A percentile compares a stretch with the other conserved stretches of the same genome.
Conservation (phyloP, 2,888 invertebrate genomes). For the Phaedon cochleariae region DNA sequence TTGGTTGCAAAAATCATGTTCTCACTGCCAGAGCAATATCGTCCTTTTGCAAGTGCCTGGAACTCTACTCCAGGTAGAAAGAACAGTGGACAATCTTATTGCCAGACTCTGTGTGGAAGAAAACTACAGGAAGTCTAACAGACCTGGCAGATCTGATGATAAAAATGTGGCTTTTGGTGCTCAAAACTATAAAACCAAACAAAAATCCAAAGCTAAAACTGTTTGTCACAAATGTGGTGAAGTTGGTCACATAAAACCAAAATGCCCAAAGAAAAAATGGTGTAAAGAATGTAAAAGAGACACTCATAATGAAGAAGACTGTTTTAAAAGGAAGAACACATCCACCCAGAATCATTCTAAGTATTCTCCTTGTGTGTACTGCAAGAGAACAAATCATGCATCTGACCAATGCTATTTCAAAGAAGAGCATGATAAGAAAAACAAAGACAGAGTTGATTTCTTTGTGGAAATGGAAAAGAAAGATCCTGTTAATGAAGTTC, state of each 20-base stretch:
- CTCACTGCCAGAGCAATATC: not conserved
- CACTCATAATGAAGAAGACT: no score
- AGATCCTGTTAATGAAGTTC: not conserved
- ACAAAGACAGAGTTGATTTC: not conserved
- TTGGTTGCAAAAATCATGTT: constrained; percentile 9
- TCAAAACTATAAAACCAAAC: not conserved
- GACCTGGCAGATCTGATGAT: not conserved
- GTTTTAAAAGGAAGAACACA: no score
- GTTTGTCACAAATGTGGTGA: not conserved
- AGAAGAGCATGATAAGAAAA: not conserved
- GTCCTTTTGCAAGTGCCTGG: not conserved
- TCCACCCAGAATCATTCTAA: no score
- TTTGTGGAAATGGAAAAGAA: not conserved
- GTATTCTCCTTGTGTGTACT: not conserved
- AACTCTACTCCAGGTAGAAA: not conserved
- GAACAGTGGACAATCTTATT: not conserved
- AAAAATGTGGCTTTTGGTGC: not conserved
- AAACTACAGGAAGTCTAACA: not conserved
- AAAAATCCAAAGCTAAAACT: not conserved
- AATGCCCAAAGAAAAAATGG: not conserved
- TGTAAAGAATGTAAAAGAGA: not conserved
- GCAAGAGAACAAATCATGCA: not conserved
- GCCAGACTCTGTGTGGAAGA: constrained; percentile 4
- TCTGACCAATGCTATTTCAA: not conserved
- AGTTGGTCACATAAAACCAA: not conserved